These are phyloP conservation scores for Avahi laniger DNA, from an alignment of 2,797 vertebrate genomes.

Conservation along the genomic window DNA sequence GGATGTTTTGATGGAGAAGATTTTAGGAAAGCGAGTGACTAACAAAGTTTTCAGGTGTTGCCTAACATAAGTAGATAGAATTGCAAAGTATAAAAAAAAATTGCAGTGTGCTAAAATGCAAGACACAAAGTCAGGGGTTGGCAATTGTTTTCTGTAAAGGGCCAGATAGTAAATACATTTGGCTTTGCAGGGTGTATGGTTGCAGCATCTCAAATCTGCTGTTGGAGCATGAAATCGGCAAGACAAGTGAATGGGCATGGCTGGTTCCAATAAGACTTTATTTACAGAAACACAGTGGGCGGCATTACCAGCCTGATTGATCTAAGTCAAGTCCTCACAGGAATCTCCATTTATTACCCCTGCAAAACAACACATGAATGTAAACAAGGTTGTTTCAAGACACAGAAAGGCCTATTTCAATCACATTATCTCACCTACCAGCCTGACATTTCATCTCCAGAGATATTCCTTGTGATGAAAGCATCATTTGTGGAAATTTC, in stretches of 20 bases:
- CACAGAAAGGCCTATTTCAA: neutral
- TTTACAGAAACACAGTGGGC: neutral
- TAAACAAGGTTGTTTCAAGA: neutral
- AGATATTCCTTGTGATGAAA: neutral
- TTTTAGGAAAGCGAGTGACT: neutral
- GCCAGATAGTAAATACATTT: neutral
- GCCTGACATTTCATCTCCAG: neutral
- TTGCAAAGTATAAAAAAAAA: neutral
- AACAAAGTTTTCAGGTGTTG: neutral
- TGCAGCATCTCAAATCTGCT: neutral
- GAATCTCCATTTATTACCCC: neutral
- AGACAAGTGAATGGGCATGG: neutral
- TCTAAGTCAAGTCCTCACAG: neutral
- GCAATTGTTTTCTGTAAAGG: neutral
- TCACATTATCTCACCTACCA: neutral
- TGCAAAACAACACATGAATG: neutral
- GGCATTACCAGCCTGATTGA: neutral
- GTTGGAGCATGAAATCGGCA: neutral
- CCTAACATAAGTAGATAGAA: neutral
- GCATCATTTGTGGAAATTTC: neutral
- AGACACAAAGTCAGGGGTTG: neutral
- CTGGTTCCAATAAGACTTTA: neutral
- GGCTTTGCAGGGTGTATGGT: neutral
- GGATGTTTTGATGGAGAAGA: neutral
- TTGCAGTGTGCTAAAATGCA: neutral